These are phyloP conservation scores for Epizoanthus stellaris DNA, from an alignment of 92 coral and sea anemone species.

Conservation along the genomic window DNA sequence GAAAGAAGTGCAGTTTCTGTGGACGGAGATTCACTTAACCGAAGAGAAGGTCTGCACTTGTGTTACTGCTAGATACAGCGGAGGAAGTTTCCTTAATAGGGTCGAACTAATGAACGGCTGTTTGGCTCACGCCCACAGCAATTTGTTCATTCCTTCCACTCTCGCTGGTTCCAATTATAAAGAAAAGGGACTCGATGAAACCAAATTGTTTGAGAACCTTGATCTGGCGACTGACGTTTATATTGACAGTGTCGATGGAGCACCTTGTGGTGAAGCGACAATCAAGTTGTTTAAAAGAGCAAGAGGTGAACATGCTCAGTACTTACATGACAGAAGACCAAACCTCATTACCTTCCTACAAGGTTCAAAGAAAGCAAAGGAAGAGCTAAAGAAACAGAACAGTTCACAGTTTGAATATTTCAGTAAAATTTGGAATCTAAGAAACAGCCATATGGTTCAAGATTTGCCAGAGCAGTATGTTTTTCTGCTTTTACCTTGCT, in stretches of 20 bases:
- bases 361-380: constrained; percentile 39
- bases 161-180: constrained; percentile 30
- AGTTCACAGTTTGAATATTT: constrained; percentile 39
- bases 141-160: constrained; percentile 49
- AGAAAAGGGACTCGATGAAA: constrained; percentile 38
- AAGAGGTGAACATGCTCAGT: constrained; percentile 33
- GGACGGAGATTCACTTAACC: constrained; percentile 51
- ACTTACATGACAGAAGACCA: constrained; percentile 38
- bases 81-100: constrained; percentile 49
- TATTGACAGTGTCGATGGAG: constrained; percentile 38
- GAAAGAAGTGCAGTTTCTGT: constrained; percentile 47
- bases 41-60: constrained; percentile 38
- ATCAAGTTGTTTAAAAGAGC: constrained; percentile 45
- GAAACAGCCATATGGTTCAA: constrained; percentile 46
- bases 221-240: constrained; percentile 47
- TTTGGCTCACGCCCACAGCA: constrained; percentile 46
- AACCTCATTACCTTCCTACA: constrained; percentile 34
- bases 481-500: constrained; percentile 42
- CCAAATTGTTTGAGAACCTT: constrained; percentile 43
- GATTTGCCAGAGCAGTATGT: constrained; percentile 35
- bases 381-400: constrained; percentile 20
- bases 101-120: constrained; percentile 54
- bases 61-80: constrained; percentile 46
- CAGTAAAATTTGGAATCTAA: constrained; percentile 26
- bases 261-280: constrained; percentile 46